Evolutionary conservation across 2,113 vertebrate species (phyloP).

Genomic region (Mirza zaza): DNA sequence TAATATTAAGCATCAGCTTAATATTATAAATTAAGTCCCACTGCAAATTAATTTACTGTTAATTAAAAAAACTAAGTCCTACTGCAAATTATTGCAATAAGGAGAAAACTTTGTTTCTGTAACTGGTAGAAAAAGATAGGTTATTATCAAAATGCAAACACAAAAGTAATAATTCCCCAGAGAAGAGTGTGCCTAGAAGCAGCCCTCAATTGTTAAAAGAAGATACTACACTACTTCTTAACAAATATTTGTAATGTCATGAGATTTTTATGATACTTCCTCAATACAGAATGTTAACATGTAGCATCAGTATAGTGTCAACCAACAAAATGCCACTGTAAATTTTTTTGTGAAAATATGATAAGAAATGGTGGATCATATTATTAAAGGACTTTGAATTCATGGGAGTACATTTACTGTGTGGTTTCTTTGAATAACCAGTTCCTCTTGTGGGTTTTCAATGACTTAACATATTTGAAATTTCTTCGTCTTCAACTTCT

Average conservation of each 20-base stretch:
- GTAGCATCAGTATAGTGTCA: not conserved
- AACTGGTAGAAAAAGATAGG: not conserved
- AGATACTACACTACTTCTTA: not conserved
- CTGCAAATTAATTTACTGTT: no score
- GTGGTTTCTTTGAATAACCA: not conserved
- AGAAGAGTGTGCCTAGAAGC: not conserved
- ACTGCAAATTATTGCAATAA: not conserved
- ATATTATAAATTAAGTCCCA: not conserved
- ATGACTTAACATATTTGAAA: not conserved
- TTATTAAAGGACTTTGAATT: slow-evolving; percentile 58
- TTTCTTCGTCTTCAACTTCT: not conserved
- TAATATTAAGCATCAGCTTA: not conserved
- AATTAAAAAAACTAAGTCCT: not conserved
- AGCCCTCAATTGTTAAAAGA: not conserved
- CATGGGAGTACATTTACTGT: not conserved
- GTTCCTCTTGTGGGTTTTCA: slow-evolving; percentile 16
- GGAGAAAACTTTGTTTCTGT: not conserved
- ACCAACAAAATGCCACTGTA: not conserved
- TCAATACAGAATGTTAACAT: not conserved
- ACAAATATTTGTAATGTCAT: not conserved
- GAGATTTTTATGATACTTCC: not conserved
- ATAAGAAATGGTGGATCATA: not conserved
- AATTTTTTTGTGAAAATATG: slow-evolving; percentile 33
- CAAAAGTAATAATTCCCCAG: not conserved
- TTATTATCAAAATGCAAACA: not conserved